Evolutionary conservation across 2,797 vertebrate genomes (phyloP).

Genomic region (Pyrocephalus nanus): DNA sequence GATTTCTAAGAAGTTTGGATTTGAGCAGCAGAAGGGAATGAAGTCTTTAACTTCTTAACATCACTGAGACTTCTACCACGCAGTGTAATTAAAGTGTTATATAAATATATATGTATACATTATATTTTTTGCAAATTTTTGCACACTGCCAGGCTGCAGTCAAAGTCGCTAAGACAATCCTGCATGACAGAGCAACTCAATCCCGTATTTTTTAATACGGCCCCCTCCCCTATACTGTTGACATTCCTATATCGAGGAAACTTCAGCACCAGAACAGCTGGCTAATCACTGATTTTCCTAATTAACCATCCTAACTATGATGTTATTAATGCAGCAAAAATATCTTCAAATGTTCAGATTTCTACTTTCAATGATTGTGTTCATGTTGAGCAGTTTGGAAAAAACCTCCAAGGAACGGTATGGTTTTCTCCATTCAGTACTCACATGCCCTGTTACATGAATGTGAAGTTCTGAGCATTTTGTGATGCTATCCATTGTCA

Average conservation of each 20-base stretch:
- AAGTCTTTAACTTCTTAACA: neutral
- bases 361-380: neutral
- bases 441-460: rapidly evolving
- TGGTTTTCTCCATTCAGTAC: neutral
- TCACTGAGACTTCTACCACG: neutral
- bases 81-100: neutral
- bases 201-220: rapidly evolving
- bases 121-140: neutral
- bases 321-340: neutral
- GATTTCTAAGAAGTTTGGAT: neutral
- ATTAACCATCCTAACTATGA: neutral
- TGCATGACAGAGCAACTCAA: neutral
- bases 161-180: neutral
- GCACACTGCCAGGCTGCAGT: neutral
- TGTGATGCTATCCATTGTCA: neutral
- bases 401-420: neutral
- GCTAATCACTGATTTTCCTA: neutral
- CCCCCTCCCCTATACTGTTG: neutral
- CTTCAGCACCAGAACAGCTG: neutral
- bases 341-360: neutral
- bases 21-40: neutral
- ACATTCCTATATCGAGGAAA: neutral
- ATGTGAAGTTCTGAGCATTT: neutral
- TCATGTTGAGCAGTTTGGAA: neutral
- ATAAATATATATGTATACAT: neutral